Base-by-base conservation (phyloP, 2,888 invertebrate genomes). In the Andrena chrysosceles region DNA sequence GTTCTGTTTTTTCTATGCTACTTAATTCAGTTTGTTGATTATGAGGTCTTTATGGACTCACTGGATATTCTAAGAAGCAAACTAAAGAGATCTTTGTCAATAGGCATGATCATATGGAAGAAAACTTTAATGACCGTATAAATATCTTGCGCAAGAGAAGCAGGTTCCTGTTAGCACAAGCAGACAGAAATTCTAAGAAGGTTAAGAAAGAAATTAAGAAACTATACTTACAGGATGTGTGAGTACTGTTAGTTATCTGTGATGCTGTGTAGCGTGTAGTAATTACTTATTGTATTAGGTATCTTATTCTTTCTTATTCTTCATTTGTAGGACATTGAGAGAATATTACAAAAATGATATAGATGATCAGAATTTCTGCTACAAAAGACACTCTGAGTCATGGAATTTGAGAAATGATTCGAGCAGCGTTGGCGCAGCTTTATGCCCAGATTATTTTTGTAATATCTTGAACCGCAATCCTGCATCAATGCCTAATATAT, bases 401-500 rank as follows among this genome's bases (percentile, higher is more conserved):
- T 89, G 89, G 89, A 89, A 81, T 59, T 77, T 88, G 31, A 83
- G 88, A 64, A 91, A 91, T 67, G 83, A 91, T 75, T 90, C 86
- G 0, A 81, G 81, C 3, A 77, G 83, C 35, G 86, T 89, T 26
- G 75, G 64, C 23, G 81, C 69, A 72, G 72, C 74, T 56, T 74
- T 91, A 2, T 71, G 68, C 71, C 77, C 83, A 8, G 83, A 90
- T 35, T 85, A 83, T 74, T 77, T 80, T 59, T 31, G 60, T 26
- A 31, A 69, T 1, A 70, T 26, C 20, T 23, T 62, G 7, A 75
- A 68, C 16, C 26, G 29, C 23, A 63, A 5, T 42, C n/a, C 48
- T 26, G n/a, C 69, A 60, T 74, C 68, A 62, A 62, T 62, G 59
- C 66, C 77, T 31, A 75, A 85, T n/a, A 86, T 87, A 83, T 77